These are phyloP conservation scores for Linhomoeus sp. DNA, from an alignment of 2,888 invertebrate genomes.

Conservation along the genomic window DNA sequence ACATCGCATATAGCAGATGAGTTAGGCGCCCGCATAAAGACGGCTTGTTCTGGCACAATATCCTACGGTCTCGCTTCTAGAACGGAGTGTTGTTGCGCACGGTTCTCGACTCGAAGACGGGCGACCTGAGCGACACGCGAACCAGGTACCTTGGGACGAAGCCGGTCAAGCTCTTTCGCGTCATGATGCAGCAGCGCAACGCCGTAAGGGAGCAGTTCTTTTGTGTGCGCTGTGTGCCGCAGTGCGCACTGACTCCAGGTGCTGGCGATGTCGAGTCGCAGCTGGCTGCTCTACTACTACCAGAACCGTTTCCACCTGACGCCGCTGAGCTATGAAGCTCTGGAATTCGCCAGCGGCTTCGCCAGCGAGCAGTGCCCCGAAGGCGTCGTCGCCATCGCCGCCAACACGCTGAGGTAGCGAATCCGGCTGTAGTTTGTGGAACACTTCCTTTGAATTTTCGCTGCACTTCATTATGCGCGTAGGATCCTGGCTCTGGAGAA, in stretches of 20 bases:
- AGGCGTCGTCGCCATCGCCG: slow-evolving; percentile 95
- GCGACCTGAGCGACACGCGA: slow-evolving; percentile 85
- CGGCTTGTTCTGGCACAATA: too few relatives aligned
- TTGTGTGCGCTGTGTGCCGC: background rate
- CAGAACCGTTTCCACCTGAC: slow-evolving; percentile 52
- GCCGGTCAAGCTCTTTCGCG: slow-evolving; percentile 85
- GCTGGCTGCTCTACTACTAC: slow-evolving; percentile 94
- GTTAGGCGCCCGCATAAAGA: too few relatives aligned
- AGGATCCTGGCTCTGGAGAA: slow-evolving; percentile 88
- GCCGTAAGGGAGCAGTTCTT: slow-evolving; percentile 41
- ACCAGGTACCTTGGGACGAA: slow-evolving; percentile 87
- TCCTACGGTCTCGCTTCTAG: too few relatives aligned
- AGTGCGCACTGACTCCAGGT: slow-evolving; percentile 33
- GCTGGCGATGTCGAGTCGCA: slow-evolving; percentile 84
- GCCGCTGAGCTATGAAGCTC: slow-evolving; percentile 54
- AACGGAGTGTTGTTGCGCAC: slow-evolving; percentile 84
- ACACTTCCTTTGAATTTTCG: too few relatives aligned
- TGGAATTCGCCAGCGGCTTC: slow-evolving; percentile 94
- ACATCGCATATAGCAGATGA: too few relatives aligned
- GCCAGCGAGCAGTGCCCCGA: slow-evolving; percentile 88
- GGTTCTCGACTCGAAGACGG: slow-evolving; percentile 80
- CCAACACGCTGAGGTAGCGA: slow-evolving; percentile 64
- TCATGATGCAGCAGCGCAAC: slow-evolving; percentile 82
- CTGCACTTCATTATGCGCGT: slow-evolving; percentile 4
- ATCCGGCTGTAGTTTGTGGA: too few relatives aligned